These are phyloP conservation scores for Mesodorylaimus sp. DNA, from an alignment of 2,888 invertebrate species.

Conservation along the genomic window DNA sequence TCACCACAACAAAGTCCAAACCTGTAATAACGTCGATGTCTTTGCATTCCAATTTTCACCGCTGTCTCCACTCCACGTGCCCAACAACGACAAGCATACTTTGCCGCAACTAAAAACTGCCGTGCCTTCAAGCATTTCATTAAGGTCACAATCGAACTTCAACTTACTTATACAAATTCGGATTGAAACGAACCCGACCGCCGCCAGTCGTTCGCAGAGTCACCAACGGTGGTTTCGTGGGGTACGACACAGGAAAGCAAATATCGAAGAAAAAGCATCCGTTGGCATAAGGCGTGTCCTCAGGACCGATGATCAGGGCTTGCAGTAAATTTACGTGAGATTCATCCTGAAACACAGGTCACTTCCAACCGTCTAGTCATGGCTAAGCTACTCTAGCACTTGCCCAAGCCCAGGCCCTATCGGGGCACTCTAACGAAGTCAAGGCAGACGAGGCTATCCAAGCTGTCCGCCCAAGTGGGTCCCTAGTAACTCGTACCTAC, in stretches of 20 bases:
- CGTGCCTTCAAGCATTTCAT: too few species aligned
- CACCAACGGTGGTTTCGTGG: conserved; percentile 33
- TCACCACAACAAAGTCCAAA: too few species aligned
- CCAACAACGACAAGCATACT: conserved; percentile 19
- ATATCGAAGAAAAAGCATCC: conserved; percentile 37
- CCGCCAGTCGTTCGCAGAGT: conserved; percentile 35
- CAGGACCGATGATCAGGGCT: conserved; percentile 27
- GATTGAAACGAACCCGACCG: conserved; percentile 34
- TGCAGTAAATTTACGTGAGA: conserved; percentile 16
- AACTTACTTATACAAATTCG: conserved; percentile 32
- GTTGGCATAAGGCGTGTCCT: conserved; percentile 27
- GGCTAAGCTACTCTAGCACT: too few species aligned
- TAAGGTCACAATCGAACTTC: too few species aligned
- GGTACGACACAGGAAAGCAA: conserved; percentile 35
- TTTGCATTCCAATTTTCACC: conserved; percentile 19
- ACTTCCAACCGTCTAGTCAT: too few species aligned
- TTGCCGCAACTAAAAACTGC: conserved; percentile 14
- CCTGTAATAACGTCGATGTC: conserved; percentile 18
- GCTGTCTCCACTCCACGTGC: conserved; percentile 19
- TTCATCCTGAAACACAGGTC: background rate
- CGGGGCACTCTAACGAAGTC: too few species aligned
- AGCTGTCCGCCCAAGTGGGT: too few species aligned
- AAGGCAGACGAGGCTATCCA: too few species aligned
- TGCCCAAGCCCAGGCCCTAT: too few species aligned
- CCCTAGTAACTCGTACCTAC: too few species aligned